These are phyloP conservation scores for Oenanthe oenanthe DNA, from an alignment of 2,113 vertebrate species.

Conservation along the genomic window DNA sequence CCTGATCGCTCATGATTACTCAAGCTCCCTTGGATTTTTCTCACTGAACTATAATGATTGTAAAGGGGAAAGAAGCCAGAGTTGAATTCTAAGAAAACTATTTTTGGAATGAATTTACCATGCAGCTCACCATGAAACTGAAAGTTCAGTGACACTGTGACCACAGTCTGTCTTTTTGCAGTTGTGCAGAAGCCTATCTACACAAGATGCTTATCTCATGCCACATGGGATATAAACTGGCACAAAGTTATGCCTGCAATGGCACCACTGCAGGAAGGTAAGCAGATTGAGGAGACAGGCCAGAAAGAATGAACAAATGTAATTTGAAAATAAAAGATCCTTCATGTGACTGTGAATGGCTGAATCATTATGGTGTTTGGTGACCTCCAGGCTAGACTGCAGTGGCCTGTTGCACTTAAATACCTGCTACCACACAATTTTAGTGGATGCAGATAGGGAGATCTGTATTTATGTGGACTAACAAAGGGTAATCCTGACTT, in stretches of 20 bases:
- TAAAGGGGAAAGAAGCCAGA: background rate
- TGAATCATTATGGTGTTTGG: background rate
- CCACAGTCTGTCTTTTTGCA: background rate
- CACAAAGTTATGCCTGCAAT: background rate
- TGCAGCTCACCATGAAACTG: background rate
- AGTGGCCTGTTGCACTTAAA: background rate
- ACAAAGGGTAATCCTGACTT: background rate
- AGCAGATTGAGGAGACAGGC: background rate
- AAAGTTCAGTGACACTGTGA: background rate
- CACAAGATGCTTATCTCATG: background rate
- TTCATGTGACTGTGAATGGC: background rate
- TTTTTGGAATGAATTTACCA: background rate
- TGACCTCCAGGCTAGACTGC: background rate
- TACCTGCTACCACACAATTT: background rate
- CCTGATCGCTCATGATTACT: background rate
- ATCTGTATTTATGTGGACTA: background rate
- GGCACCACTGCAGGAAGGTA: background rate
- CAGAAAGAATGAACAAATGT: background rate
- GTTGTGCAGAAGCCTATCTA: background rate
- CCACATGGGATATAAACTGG: background rate
- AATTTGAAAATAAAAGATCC: background rate
- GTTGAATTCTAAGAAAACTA: background rate
- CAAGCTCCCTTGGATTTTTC: background rate
- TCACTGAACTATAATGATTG: background rate
- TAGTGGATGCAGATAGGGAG: accelerated